Evolutionary conservation across 92 coral and sea anemone species (phyloP).

Genomic region (Meandrina meandrites): DNA sequence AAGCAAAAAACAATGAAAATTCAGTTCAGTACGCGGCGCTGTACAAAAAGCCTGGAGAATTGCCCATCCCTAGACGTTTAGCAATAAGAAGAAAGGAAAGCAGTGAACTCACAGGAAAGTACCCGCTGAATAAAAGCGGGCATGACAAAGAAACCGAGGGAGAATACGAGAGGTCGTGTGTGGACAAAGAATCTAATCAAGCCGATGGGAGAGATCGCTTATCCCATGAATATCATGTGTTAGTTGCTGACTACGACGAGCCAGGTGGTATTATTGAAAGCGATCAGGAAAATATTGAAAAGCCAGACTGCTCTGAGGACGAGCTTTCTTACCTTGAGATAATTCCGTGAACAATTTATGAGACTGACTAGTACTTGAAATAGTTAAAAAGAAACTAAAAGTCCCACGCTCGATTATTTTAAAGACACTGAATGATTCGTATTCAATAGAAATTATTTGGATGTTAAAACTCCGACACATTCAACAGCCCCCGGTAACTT

Average conservation of each 20-base stretch:
- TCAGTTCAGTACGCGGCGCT: background rate
- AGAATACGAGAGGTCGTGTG: background rate
- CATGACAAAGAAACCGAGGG: background rate
- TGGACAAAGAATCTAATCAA: background rate
- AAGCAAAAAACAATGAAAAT: background rate
- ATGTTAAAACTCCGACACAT: background rate
- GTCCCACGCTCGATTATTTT: no score
- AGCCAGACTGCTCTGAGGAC: constrained; percentile 3
- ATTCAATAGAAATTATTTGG: background rate
- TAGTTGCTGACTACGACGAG: background rate
- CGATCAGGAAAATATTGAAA: background rate
- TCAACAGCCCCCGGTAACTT: no score
- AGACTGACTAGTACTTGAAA: background rate
- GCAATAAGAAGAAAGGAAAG: constrained; percentile 23
- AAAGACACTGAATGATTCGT: background rate
- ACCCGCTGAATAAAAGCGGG: constrained; percentile 7
- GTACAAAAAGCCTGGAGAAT: background rate
- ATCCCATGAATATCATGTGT: background rate
- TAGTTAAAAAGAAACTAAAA: background rate
- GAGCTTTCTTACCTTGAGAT: constrained; percentile 5
- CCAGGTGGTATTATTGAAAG: background rate
- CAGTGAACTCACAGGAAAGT: constrained; percentile 9
- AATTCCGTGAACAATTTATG: constrained; percentile 5
- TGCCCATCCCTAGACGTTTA: constrained; percentile 14
- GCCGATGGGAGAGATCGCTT: background rate